These are phyloP conservation scores for Toxotes chatareus DNA, from an alignment of 2,113 vertebrate genomes.

Conservation along the genomic window DNA sequence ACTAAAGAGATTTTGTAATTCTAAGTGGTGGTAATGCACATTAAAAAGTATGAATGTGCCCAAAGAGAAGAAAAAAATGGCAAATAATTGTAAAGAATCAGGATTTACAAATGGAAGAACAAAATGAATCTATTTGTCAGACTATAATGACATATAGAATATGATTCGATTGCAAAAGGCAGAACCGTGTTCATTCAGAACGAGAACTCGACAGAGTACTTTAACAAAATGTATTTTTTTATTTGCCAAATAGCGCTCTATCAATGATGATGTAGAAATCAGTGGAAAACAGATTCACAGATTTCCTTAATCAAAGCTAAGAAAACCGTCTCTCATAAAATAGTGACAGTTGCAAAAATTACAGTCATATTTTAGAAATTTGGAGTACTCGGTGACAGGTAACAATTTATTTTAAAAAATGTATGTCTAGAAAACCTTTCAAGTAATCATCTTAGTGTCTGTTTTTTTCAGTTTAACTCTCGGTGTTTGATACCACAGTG, in stretches of 20 bases:
- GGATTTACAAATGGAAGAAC: not conserved
- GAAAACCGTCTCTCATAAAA: not conserved
- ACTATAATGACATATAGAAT: not conserved
- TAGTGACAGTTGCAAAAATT: not conserved
- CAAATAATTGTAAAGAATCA: not conserved
- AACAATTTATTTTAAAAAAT: constrained; percentile 5
- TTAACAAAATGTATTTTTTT: not conserved
- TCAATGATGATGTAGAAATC: not conserved
- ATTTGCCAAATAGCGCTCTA: not conserved
- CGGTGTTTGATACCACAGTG: constrained; percentile 10
- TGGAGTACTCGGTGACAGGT: not conserved
- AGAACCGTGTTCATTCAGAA: not conserved
- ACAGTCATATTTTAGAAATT: not conserved
- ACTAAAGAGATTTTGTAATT: not conserved
- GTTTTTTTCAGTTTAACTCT: constrained; percentile 1
- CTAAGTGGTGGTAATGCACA: not conserved
- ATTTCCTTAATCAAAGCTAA: not conserved
- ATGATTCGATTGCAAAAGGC: not conserved
- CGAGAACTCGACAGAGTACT: not conserved
- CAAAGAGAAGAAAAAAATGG: not conserved
- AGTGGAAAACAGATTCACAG: not conserved
- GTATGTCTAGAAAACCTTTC: constrained; percentile 20
- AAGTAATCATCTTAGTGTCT: constrained; percentile 2
- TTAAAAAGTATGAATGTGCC: not conserved
- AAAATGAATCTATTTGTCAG: not conserved